Conservation (phyloP, 2,797 vertebrate genomes). For the Melanotaenia parkinsoni region DNA sequence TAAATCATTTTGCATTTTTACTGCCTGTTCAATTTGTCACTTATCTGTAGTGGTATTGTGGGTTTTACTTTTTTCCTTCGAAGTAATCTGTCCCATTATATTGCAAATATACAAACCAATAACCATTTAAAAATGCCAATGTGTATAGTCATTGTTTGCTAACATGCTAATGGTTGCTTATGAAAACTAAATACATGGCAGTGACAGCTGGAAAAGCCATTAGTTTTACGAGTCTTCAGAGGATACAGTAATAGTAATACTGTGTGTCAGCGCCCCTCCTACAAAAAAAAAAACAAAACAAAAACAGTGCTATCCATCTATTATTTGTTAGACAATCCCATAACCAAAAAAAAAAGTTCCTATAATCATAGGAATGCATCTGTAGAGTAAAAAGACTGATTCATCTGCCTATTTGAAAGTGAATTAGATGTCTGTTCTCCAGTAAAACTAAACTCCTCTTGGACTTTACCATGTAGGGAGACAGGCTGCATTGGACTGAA, state of each 20-base stretch:
- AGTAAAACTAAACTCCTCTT: slow-evolving; percentile 32
- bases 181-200: background rate
- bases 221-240: background rate
- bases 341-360: too few relatives aligned
- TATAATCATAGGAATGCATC: background rate
- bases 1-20: too few relatives aligned
- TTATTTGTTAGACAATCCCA: too few relatives aligned
- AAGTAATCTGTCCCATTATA: background rate
- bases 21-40: background rate
- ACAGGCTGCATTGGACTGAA: slow-evolving; percentile 25
- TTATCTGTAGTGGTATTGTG: background rate
- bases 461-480: slow-evolving; percentile 72
- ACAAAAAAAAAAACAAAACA: too few relatives aligned
- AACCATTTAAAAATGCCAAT: background rate
- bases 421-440: slow-evolving; percentile 40
- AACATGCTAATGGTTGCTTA: background rate
- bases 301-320: too few relatives aligned
- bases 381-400: slow-evolving; percentile 7
- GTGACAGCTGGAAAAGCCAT: background rate
- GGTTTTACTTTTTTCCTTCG: background rate
- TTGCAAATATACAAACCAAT: too few relatives aligned
- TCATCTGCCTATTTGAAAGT: slow-evolving; percentile 22
- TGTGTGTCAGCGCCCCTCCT: too few relatives aligned
- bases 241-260: background rate
- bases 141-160: background rate